Evolutionary conservation across 2,888 invertebrate genomes (phyloP).

Genomic region (Amaurobius ferox): DNA sequence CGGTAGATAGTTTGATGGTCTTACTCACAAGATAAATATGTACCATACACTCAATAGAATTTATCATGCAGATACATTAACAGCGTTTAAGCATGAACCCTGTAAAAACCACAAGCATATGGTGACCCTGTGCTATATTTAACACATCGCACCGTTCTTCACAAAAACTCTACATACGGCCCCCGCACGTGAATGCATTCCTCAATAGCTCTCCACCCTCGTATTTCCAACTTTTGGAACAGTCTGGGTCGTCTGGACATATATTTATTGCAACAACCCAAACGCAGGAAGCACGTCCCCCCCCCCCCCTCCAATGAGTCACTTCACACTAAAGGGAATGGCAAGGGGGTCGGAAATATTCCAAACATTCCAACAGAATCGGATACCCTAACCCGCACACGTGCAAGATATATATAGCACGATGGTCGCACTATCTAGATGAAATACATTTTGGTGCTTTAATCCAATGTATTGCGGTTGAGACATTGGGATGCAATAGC

Average conservation of each 20-base stretch:
- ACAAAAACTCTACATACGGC: background rate
- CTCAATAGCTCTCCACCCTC: background rate
- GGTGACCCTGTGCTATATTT: background rate
- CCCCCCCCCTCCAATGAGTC: background rate
- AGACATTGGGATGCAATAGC: too few species aligned
- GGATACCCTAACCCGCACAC: slow-evolving; percentile 21
- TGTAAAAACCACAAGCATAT: background rate
- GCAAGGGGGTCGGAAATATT: background rate
- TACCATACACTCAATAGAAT: too few species aligned
- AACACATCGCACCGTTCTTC: background rate
- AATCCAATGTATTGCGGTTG: too few species aligned
- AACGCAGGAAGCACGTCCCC: background rate
- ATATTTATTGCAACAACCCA: slow-evolving; percentile 1
- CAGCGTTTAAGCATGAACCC: too few species aligned
- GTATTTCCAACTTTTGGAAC: background rate
- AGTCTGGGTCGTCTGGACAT: background rate
- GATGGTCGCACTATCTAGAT: slow-evolving; percentile 8
- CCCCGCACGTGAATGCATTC: background rate
- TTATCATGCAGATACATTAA: too few species aligned
- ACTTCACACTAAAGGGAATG: background rate
- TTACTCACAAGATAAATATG: too few species aligned
- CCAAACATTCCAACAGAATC: slow-evolving; percentile 28
- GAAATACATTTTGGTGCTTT: background rate
- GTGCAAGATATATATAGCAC: slow-evolving; percentile 23
- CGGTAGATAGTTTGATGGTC: too few species aligned